Conservation (phyloP, 2,113 vertebrate genomes). For the Willisornis vidua region DNA sequence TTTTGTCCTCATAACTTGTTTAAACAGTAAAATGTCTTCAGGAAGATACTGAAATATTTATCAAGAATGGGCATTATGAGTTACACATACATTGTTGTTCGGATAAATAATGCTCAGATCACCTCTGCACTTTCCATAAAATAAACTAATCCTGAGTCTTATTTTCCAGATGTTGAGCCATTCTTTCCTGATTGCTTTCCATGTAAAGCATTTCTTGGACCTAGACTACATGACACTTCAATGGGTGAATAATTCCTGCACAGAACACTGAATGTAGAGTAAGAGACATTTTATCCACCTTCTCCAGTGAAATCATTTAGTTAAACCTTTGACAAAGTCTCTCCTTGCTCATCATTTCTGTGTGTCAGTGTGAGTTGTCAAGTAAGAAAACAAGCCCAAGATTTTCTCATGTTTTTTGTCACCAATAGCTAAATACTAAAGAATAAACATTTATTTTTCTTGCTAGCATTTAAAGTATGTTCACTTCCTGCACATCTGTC, state of each 20-base stretch:
- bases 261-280: background rate
- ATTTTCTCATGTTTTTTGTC: background rate
- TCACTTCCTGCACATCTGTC: conserved; percentile 5
- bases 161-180: background rate
- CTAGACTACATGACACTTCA: background rate
- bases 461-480: background rate
- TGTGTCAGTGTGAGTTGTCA: background rate
- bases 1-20: background rate
- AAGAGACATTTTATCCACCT: background rate
- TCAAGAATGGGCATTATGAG: background rate
- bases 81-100: background rate
- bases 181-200: background rate
- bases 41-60: background rate
- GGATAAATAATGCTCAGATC: background rate
- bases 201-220: background rate
- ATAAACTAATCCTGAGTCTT: background rate
- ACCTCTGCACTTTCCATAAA: background rate
- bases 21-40: background rate
- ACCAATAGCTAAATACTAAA: background rate
- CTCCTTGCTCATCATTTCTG: background rate
- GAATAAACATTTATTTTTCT: conserved; percentile 31
- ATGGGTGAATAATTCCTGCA: background rate
- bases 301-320: background rate
- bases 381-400: background rate
- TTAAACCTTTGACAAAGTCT: background rate